Percentiles rank a stretch among this genome's conserved stretches.
Evolutionary conservation across 2,888 invertebrate genomes (phyloP).

Genomic region (Calameuta filiformis): DNA sequence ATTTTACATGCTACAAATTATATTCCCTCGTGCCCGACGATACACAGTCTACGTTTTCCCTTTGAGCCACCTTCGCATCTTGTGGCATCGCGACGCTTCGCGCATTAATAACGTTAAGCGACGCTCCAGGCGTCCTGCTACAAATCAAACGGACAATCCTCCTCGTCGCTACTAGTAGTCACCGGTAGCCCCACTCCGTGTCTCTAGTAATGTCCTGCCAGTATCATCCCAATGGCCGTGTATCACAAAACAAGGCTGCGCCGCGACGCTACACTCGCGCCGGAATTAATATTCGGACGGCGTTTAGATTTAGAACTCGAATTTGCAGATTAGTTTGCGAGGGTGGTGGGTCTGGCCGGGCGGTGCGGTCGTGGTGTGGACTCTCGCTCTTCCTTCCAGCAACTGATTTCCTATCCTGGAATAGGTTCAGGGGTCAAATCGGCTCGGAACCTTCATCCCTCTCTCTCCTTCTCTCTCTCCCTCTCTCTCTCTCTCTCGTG

Average conservation of each 20-base stretch:
- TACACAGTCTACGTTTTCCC: background rate
- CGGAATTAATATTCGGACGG: constrained; percentile 63
- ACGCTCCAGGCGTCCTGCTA: background rate
- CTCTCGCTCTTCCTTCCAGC: background rate
- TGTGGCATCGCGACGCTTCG: background rate
- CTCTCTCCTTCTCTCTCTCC: background rate
- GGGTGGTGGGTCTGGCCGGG: constrained; percentile 23
- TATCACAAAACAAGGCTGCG: constrained; percentile 20
- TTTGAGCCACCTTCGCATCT: background rate
- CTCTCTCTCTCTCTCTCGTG: background rate
- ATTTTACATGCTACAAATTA: background rate
- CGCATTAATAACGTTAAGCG: background rate
- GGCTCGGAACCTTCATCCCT: background rate
- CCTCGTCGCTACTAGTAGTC: background rate
- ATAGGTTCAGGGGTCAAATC: constrained; percentile 8
- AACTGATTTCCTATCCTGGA: background rate
- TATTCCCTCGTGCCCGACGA: background rate
- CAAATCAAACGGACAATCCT: background rate
- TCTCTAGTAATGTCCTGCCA: background rate
- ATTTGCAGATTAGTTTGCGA: constrained; percentile 64
- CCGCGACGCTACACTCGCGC: background rate
- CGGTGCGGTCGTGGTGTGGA: constrained; percentile 39
- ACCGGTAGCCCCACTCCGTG: background rate
- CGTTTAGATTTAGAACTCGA: constrained; percentile 64
- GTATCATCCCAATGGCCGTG: background rate